Evolutionary conservation across 2,797 vertebrate species (phyloP).

Genomic region (Sebastes iracundus): DNA sequence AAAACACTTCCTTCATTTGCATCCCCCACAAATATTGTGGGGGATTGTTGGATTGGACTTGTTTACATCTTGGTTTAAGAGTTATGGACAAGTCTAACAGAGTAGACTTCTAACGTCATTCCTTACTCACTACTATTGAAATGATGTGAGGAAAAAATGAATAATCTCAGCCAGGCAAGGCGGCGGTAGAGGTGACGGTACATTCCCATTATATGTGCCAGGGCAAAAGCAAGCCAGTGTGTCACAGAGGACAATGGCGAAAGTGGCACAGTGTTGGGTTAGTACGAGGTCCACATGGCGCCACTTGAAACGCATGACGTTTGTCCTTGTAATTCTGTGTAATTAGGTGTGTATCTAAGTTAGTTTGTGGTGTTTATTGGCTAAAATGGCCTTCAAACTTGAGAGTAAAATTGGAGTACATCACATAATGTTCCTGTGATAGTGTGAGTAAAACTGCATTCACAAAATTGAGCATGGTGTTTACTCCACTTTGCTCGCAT

Average conservation of each 20-base stretch:
- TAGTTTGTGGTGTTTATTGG: neutral
- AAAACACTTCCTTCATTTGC: neutral
- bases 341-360: neutral
- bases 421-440: neutral
- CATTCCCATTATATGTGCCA: slow-evolving; percentile 48
- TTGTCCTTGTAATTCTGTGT: neutral
- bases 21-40: neutral
- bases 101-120: neutral
- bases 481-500: neutral
- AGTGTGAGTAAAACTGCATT: neutral
- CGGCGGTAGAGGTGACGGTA: slow-evolving; percentile 43
- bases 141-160: slow-evolving; percentile 27
- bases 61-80: slow-evolving; percentile 3
- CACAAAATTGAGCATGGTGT: neutral
- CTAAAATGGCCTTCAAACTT: neutral
- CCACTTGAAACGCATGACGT: neutral
- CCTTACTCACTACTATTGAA: slow-evolving; percentile 13
- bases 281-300: neutral
- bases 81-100: neutral
- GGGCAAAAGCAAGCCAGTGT: neutral
- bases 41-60: neutral
- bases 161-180: slow-evolving; percentile 40
- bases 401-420: neutral
- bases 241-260: neutral
- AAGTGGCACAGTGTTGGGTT: neutral